Evolutionary conservation across 2,113 vertebrate genomes (phyloP).

Genomic region (Clarias magur): DNA sequence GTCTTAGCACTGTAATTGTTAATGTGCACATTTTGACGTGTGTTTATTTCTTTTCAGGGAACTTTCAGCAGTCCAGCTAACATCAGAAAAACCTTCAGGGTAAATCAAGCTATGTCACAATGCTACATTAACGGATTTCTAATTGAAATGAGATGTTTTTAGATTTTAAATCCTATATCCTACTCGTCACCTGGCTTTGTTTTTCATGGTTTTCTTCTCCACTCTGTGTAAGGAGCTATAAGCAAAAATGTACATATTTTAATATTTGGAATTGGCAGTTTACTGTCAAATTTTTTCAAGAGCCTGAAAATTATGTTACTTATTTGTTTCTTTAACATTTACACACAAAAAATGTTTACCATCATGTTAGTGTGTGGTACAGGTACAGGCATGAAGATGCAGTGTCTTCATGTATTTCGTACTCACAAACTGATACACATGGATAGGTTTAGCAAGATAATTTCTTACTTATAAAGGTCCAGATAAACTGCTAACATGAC

Average conservation of each 20-base stretch:
- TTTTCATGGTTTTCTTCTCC: background rate
- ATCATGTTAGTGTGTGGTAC: too few relatives aligned
- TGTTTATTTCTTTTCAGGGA: slow-evolving; percentile 72
- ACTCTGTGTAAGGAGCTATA: background rate
- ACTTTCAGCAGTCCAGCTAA: slow-evolving; percentile 91
- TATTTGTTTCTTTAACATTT: too few relatives aligned
- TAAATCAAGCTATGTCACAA: slow-evolving; percentile 56
- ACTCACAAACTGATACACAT: too few relatives aligned
- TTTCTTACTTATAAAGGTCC: background rate
- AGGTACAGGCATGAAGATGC: too few relatives aligned
- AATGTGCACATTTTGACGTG: background rate
- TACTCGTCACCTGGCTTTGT: background rate
- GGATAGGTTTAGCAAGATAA: too few relatives aligned
- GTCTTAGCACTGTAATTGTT: background rate
- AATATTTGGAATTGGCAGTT: too few relatives aligned
- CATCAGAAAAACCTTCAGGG: slow-evolving; percentile 93
- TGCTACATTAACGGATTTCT: background rate
- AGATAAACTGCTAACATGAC: background rate
- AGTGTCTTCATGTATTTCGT: too few relatives aligned
- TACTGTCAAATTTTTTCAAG: too few relatives aligned
- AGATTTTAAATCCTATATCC: background rate
- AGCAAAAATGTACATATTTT: background rate
- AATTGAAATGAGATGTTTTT: background rate
- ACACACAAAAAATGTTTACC: too few relatives aligned
- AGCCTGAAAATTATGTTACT: too few relatives aligned